Conservation (phyloP, 2,797 vertebrate genomes). For the Pseudochirops cupreus region DNA sequence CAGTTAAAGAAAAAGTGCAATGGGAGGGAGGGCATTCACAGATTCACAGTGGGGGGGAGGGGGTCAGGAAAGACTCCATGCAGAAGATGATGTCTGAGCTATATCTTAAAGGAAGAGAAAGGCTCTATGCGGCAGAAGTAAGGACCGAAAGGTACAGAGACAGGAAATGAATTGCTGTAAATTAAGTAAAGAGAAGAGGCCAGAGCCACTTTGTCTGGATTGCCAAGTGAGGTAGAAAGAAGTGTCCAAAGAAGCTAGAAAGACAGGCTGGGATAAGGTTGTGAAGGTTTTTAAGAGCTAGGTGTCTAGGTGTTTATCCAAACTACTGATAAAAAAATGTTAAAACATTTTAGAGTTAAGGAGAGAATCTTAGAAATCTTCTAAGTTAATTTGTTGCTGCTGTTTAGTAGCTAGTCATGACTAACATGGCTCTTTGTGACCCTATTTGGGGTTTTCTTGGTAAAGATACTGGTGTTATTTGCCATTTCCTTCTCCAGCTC, state of each 20-base stretch:
- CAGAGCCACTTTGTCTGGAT: neutral
- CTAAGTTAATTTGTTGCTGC: neutral
- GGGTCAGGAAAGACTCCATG: neutral
- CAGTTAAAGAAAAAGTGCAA: neutral
- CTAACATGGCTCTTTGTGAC: neutral
- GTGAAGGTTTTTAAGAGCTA: neutral
- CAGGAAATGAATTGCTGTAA: neutral
- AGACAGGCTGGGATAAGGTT: neutral
- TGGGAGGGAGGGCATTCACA: neutral
- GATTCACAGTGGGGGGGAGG: neutral
- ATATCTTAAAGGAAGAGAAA: neutral
- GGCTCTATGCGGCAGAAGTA: neutral
- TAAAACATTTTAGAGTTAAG: neutral
- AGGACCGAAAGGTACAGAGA: neutral
- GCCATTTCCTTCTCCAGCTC: neutral
- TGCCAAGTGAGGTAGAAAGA: neutral
- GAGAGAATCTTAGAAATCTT: neutral
- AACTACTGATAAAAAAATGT: neutral
- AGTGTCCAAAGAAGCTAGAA: neutral
- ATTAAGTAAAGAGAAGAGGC: neutral
- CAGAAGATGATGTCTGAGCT: neutral
- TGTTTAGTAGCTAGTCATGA: neutral
- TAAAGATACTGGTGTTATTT: neutral
- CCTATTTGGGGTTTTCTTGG: neutral
- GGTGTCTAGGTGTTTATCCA: neutral